Base-by-base conservation (phyloP, 2,797 vertebrate species). In the Anolis apletophallus region DNA sequence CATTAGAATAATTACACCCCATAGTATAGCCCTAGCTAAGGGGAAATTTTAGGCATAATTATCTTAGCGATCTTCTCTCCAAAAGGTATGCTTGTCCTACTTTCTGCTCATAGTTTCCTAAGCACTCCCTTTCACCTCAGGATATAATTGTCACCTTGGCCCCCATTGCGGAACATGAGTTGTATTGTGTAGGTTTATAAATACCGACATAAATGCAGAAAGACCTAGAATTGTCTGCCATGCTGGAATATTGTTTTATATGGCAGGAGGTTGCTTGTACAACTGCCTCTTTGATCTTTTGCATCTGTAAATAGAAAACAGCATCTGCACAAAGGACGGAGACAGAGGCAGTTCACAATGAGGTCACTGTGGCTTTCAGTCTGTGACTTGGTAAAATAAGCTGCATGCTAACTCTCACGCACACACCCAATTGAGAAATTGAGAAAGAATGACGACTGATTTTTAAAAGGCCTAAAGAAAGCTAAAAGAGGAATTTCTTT, bases 371-470 rank as follows among this genome's bases (percentile, higher is more conserved):
- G 77, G 7, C 55, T 91, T 89, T 86, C 90, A 93, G 89, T 82
- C 32, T 80, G 32, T 87, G 85, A 87, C 52, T 84, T 92, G 46
- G 82, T 88, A 89, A 88, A 87, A 92, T 88, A 89, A 92, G 91
- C 50, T 29, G 50, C 23, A 64, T 64, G 61, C 10, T 11, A 64
- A 64, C 26, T 7, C 55, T 57, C 55, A 57, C 55, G 11, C 55
- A 57, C 12, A 14, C 55, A 57, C 11, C 9, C 55, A 57, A 84
- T 50, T 46, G 87, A 81, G 79, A 61, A 82, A 52, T 55, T 36
- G 74, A 88, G 90, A 90, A 81, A 89, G 54, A 82, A 75, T n/a
- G 93, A 87, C 93, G 93, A 90, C 80, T 21, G 75, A 77, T 86
- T 23, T 76, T 26, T 23, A 91, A 67, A 61, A 67, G 46, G 14